Evolutionary conservation across 2,888 invertebrate species (phyloP).

Genomic region (Flabesymbios commensalis): DNA sequence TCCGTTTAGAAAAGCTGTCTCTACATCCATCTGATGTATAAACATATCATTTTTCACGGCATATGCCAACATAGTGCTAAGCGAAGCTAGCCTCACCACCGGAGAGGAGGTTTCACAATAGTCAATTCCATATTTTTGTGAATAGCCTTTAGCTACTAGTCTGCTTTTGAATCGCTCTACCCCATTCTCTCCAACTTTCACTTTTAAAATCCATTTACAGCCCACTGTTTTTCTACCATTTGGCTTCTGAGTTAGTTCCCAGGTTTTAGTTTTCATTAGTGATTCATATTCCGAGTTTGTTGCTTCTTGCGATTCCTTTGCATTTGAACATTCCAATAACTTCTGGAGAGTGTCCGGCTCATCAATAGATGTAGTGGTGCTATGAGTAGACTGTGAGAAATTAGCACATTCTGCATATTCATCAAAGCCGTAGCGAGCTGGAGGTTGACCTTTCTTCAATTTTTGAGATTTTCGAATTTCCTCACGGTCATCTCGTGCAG

Average conservation of each 20-base stretch:
- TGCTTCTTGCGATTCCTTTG: constrained; percentile 7
- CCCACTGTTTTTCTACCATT: constrained; percentile 26
- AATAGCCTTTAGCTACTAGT: constrained; percentile 37
- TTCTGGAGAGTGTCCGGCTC: constrained; percentile 4
- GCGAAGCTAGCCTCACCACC: constrained; percentile 27
- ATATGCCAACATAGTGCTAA: constrained; percentile 30
- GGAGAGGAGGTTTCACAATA: constrained; percentile 38
- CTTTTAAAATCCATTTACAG: constrained; percentile 37
- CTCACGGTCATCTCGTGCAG: background rate
- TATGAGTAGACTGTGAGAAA: no score
- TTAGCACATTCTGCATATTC: background rate
- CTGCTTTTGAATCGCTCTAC: constrained; percentile 34
- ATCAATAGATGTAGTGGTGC: no score
- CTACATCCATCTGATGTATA: constrained; percentile 35
- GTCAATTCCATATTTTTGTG: constrained; percentile 34
- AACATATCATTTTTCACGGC: constrained; percentile 20
- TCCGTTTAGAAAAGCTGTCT: constrained; percentile 37
- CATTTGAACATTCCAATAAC: background rate
- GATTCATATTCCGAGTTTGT: constrained; percentile 6
- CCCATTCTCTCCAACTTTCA: constrained; percentile 31
- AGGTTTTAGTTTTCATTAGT: constrained; percentile 31
- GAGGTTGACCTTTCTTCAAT: background rate
- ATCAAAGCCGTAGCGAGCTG: background rate
- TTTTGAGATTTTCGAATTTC: background rate
- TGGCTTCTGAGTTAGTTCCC: constrained; percentile 29